phyloP scores from a whole-genome alignment of 2,113 vertebrate genomes.

The Labeo rohita region DNA sequence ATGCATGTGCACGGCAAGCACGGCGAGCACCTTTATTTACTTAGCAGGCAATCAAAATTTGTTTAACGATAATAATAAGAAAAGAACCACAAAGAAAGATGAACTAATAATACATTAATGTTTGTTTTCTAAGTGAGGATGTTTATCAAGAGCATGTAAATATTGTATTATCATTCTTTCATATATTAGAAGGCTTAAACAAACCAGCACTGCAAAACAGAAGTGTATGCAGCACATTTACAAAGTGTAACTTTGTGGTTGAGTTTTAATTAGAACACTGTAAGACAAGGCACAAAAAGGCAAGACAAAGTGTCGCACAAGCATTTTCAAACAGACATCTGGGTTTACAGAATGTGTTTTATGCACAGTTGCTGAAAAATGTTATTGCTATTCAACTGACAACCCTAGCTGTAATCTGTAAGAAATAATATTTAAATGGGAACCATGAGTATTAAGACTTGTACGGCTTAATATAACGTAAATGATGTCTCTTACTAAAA shows the following conservation, averaged over 20 bases:
- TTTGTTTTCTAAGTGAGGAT: neutral
- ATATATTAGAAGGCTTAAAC: neutral
- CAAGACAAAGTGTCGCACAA: neutral
- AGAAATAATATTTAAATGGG: neutral
- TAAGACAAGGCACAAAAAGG: neutral
- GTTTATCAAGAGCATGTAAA: neutral
- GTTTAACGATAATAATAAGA: neutral
- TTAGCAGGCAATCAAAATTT: neutral
- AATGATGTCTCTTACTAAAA: no score
- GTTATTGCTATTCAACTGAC: neutral
- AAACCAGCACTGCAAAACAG: neutral
- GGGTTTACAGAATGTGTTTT: no score
- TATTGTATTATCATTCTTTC: neutral
- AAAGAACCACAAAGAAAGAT: neutral
- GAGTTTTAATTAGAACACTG: neutral
- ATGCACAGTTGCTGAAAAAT: neutral
- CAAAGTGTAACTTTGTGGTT: neutral
- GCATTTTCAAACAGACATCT: neutral
- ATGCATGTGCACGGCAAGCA: neutral
- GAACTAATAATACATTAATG: neutral
- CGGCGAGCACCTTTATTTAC: neutral
- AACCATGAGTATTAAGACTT: no score
- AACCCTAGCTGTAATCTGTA: neutral
- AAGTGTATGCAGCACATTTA: neutral
- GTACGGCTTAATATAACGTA: no score